Base-by-base conservation (phyloP, 2,113 vertebrate genomes). In the Crotophaga sulcirostris region DNA sequence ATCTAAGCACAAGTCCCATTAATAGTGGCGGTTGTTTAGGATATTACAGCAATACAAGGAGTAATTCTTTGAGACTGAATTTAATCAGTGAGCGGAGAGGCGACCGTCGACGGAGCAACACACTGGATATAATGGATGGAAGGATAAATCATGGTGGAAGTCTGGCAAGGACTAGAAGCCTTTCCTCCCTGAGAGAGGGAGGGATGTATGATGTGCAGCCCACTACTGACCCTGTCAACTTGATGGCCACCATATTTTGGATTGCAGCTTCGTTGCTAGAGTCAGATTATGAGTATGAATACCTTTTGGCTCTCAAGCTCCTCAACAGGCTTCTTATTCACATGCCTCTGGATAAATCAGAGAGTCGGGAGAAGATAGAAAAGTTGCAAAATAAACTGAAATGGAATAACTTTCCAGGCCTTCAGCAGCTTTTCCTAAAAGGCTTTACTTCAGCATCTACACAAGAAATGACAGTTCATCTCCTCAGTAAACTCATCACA, bases 241-340 rank as follows among this genome's bases (percentile, higher is more conserved):
- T 99, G 97, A 98, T 99, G 99, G 99, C 99, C 90, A 99, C 99
- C 18, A 98, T 99, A 68, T 99, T 99, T 96, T 99, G 99, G 99
- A 99, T 99, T 67, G 99, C 99, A 23, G 96, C 99, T 9, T 99
- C 99, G 0, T 97, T 99, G 78, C 97, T 99, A 4, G 99, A 99
- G 97, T 99, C 99, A 2, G 99, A 99, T 98, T 99, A 99, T 7
- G 99, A 99, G 89, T 99, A 99, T 51, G 99, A 99, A 97, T 99
- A 99, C 91, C 98, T 99, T 97, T 96, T 99, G 96, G 99, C 99
- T 16, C 99, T 99, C 94, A 98, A 98, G 90, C 98, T 99, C 3
- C 98, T 99, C 44, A 99, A 99, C 97, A 99, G 99, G 96, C 98
- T 99, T 93, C 98, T 99, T 68, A 98, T 98, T 85, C 99, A 99